Conservation (phyloP, 2,888 invertebrate genomes). For the Bellardia bayeri region DNA sequence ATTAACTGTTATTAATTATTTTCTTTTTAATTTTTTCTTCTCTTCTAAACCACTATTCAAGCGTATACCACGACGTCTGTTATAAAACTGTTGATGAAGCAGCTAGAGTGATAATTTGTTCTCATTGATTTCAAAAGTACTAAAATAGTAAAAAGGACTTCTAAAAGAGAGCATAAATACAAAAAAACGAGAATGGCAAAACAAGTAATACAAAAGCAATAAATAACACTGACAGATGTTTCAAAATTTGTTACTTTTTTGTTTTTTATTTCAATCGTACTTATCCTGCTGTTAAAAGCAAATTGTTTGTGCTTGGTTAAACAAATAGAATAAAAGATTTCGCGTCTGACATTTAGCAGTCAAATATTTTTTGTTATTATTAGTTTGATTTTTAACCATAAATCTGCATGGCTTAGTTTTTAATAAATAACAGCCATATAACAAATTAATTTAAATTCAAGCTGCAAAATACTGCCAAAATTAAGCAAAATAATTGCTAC, state of each 20-base stretch:
- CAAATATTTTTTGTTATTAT: too few relatives aligned
- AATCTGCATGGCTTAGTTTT: too few relatives aligned
- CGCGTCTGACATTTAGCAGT: too few relatives aligned
- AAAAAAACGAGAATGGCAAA: not conserved
- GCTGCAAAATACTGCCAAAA: too few relatives aligned
- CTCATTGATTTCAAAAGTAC: slow-evolving; percentile 4
- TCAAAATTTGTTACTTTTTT: not conserved
- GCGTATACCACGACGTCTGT: slow-evolving; percentile 60
- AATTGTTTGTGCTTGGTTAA: too few relatives aligned
- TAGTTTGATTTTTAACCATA: too few relatives aligned
- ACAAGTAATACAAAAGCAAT: not conserved
- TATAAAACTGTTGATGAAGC: slow-evolving; percentile 67
- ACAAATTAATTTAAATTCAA: too few relatives aligned
- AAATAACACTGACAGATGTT: slow-evolving; percentile 9
- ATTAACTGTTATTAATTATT: slow-evolving; percentile 28
- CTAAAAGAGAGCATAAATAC: not conserved
- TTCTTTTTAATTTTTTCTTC: slow-evolving; percentile 14
- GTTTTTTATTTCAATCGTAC: not conserved
- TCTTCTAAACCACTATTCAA: slow-evolving; percentile 34
- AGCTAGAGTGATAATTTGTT: slow-evolving; percentile 30
- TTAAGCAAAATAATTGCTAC: too few relatives aligned
- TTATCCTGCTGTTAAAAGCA: not conserved
- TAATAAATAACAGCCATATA: too few relatives aligned
- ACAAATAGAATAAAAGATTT: too few relatives aligned
- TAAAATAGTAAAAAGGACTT: slow-evolving; percentile 36